Evolutionary conservation across 2,113 vertebrate species (phyloP).

Genomic region (Zosterops pallidus): DNA sequence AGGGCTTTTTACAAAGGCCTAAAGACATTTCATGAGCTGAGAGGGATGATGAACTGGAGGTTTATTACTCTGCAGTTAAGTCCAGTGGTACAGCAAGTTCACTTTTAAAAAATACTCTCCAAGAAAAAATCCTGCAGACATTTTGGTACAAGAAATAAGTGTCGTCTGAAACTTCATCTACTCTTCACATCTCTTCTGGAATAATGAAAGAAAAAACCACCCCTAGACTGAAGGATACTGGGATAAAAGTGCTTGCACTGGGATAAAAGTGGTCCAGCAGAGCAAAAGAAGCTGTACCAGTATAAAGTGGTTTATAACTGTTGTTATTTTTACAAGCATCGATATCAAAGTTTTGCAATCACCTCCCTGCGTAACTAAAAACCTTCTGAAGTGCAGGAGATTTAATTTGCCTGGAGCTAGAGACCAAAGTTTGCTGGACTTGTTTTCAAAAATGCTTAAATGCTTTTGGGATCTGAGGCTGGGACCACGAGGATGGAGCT

Average conservation of each 20-base stretch:
- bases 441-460: neutral
- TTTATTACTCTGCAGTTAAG: constrained; percentile 40
- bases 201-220: neutral
- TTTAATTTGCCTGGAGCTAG: neutral
- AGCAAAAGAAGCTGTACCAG: constrained; percentile 5
- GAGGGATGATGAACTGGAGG: constrained; percentile 20
- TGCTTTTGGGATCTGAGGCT: neutral
- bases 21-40: constrained; percentile 48
- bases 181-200: neutral
- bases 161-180: neutral
- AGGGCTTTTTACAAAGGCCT: constrained; percentile 32
- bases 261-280: neutral
- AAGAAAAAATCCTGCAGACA: constrained; percentile 22
- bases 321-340: neutral
- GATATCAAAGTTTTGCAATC: neutral
- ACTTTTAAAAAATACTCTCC: constrained; percentile 20
- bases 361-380: neutral
- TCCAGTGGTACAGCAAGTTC: constrained; percentile 42
- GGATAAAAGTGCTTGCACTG: neutral
- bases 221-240: neutral
- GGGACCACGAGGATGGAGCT: neutral
- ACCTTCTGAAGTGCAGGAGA: neutral
- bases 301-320: constrained; percentile 41
- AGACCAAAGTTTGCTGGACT: neutral
- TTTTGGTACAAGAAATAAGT: constrained; percentile 7